A percentile compares a stretch with the other conserved stretches of the same genome.
phyloP scores from a whole-genome alignment of 2,113 vertebrate species.

The Halcyon senegalensis region DNA sequence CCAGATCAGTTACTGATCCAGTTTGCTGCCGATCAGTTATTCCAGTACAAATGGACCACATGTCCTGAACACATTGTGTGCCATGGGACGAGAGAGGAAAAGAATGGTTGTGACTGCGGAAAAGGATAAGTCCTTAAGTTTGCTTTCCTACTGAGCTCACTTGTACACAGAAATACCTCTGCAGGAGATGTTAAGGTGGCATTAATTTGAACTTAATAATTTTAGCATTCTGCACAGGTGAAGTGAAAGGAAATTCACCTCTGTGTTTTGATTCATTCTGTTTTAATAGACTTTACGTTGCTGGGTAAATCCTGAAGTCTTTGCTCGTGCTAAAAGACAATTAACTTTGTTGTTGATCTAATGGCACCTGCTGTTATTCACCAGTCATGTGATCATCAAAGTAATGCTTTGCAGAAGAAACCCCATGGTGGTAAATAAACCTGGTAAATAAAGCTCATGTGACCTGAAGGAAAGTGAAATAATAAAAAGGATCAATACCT shows the following conservation, averaged over 20 bases:
- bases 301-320: background rate
- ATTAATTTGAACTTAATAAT: background rate
- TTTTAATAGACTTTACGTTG: background rate
- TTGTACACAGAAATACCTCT: background rate
- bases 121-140: background rate
- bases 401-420: background rate
- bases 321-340: background rate
- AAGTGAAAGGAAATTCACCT: background rate
- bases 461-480: background rate
- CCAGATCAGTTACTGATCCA: background rate
- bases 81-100: background rate
- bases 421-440: background rate
- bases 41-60: background rate
- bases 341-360: background rate
- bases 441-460: background rate
- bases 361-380: background rate
- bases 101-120: background rate
- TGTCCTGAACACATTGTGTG: background rate
- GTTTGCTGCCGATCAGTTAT: background rate
- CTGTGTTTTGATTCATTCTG: background rate
- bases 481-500: background rate
- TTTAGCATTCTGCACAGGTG: background rate
- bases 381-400: background rate
- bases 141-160: background rate
- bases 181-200: background rate